Base-by-base conservation (phyloP, 2,888 invertebrate genomes). In the Agrilus cyanescens region DNA sequence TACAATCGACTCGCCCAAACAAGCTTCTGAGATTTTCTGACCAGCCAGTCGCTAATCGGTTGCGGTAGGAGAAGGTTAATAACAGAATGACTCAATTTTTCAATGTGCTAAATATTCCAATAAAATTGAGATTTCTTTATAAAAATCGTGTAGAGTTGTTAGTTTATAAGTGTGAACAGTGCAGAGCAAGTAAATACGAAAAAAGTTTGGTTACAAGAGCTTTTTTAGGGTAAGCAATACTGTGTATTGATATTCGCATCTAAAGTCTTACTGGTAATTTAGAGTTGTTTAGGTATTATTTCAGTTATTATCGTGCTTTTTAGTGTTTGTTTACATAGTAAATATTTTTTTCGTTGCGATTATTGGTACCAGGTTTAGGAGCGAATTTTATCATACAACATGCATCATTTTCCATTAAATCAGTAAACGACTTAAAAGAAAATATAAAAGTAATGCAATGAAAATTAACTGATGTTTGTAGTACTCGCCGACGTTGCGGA, bases 41-140 rank as follows among this genome's bases (percentile, higher is more conserved):
- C 59, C 62, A 61, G 63, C 59, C 66, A 66, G 66, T 67, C 66
- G 64, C 62, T 61, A 66, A 63, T 65, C 66, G 66, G 64, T 65
- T 61, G 61, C 57, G 59, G 64, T 58, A 56, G 57, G 54, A 61
- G 58, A 56, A 61, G 61, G 66, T 66, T 62, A 58, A 58, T 54
- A 60, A 60, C 66, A 68, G 63, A 66, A 68, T 68, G 68, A 66
- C 61, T 67, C 65, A 66, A 55, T 65, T 59, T 65, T 66, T 65
- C 59, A 60, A 54, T 60, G 62, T 63, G 56, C 57, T 60, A 60
- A 63, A 63, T 62, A 60, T 57, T 54, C 56, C 62, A 63, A 60
- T 59, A 59, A 57, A 60, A 49, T 57, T 53, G 56, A 56, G 57
- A 56, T 57, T 58, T 57, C 53, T 52, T 53, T 52, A 56, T 58